A percentile compares a stretch with the other conserved stretches of the same genome.
Evolutionary conservation across 1,140 invertebrate species (phyloP).

Genomic region (Ceratitis capitata): DNA sequence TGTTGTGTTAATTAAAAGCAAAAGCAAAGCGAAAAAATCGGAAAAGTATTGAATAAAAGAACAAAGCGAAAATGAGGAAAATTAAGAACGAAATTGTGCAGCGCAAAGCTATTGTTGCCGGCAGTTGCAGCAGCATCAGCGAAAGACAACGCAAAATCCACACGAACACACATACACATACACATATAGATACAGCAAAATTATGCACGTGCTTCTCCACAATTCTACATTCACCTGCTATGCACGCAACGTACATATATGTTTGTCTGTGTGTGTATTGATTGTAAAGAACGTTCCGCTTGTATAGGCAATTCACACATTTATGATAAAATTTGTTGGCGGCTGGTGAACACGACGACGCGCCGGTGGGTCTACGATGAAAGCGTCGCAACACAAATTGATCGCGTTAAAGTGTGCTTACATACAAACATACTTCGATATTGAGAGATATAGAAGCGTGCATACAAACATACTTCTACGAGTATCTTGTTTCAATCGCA

Average conservation of each 20-base stretch:
- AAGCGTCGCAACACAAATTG: not conserved
- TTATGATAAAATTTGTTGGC: not conserved
- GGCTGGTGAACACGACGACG: not conserved
- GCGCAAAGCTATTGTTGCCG: not conserved
- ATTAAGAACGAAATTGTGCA: not conserved
- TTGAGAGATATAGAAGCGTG: not conserved
- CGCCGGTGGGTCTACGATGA: not conserved
- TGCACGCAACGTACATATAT: no score
- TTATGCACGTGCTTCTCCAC: not conserved
- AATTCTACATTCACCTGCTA: not conserved
- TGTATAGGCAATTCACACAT: constrained; percentile 2
- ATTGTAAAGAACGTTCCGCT: constrained; percentile 17
- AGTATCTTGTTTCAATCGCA: not conserved
- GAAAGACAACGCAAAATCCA: no score
- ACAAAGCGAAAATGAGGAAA: not conserved
- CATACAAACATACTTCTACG: not conserved
- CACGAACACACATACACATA: no score
- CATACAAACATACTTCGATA: not conserved
- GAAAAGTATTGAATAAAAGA: not conserved
- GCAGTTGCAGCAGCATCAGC: not conserved
- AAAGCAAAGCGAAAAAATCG: not conserved
- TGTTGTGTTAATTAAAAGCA: constrained; percentile 18
- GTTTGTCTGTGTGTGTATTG: not conserved
- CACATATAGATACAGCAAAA: not conserved
- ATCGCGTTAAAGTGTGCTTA: constrained; percentile 3